These are phyloP conservation scores for Heliconius ethilla DNA, from an alignment of 2,888 invertebrate genomes.

Conservation along the genomic window DNA sequence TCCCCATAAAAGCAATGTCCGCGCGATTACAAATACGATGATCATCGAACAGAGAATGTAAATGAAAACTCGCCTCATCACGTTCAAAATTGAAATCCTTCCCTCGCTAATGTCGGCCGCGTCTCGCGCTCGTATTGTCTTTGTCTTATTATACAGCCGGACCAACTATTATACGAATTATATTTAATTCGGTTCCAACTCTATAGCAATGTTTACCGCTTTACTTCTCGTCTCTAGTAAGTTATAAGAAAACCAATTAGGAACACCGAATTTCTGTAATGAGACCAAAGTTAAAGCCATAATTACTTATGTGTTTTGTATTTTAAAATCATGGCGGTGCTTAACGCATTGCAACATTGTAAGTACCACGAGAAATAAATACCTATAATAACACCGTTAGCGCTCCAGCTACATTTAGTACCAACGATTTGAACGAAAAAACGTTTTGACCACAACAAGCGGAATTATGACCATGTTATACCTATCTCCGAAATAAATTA, in stretches of 20 bases:
- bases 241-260: constrained; percentile 32
- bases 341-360: constrained; percentile 31
- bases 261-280: constrained; percentile 16
- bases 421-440: constrained; percentile 46
- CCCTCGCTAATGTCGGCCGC: constrained; percentile 67
- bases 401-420: constrained; percentile 40
- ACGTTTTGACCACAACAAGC: constrained; percentile 44
- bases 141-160: constrained; percentile 76
- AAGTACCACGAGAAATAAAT: constrained; percentile 43
- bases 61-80: constrained; percentile 80
- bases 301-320: constrained; percentile 7
- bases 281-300: constrained; percentile 10
- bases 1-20: constrained; percentile 23
- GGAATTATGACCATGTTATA: constrained; percentile 46
- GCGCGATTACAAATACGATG: constrained; percentile 39
- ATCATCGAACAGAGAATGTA: constrained; percentile 56
- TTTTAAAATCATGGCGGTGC: constrained; percentile 27
- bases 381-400: constrained; percentile 45
- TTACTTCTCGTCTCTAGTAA: constrained; percentile 43
- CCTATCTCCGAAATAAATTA: constrained; percentile 60
- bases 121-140: constrained; percentile 71
- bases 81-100: constrained; percentile 82
- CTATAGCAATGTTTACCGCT: constrained; percentile 62
- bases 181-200: constrained; percentile 80
- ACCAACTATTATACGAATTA: constrained; percentile 80